Conservation (phyloP, 2,888 invertebrate genomes). For the Melinaea marsaeus region DNA sequence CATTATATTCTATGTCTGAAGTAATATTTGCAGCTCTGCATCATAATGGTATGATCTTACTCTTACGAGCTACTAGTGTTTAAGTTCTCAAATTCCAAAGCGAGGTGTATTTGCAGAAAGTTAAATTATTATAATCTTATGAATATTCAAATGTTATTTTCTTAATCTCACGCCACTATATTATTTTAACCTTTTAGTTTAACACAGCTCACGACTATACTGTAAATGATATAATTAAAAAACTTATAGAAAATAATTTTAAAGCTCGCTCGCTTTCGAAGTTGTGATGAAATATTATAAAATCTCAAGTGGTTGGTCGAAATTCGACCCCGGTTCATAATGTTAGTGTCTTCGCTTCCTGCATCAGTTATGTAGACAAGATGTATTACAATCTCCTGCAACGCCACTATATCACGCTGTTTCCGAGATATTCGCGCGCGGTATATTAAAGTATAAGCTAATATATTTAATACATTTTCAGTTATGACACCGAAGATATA, state of each 20-base stretch:
- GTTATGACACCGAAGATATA: neutral
- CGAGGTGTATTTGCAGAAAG: too few relatives aligned
- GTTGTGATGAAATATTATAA: neutral
- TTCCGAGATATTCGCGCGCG: conserved; percentile 14
- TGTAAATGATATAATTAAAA: too few relatives aligned
- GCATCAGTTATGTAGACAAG: conserved; percentile 10
- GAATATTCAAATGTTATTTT: too few relatives aligned
- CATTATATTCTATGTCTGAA: neutral
- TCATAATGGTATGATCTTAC: too few relatives aligned
- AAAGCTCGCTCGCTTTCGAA: neutral
- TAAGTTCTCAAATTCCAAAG: too few relatives aligned
- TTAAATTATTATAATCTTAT: too few relatives aligned
- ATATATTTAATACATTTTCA: neutral
- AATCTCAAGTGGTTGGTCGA: neutral
- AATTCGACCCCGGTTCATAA: conserved; percentile 2
- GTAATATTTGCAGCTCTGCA: too few relatives aligned
- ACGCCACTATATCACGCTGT: conserved; percentile 23
- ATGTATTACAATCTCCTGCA: conserved; percentile 18
- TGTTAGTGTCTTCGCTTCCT: conserved; percentile 10
- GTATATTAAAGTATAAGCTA: conserved; percentile 13
- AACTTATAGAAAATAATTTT: too few relatives aligned
- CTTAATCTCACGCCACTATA: too few relatives aligned
- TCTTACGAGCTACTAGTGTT: too few relatives aligned
- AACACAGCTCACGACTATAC: too few relatives aligned
- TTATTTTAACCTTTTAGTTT: too few relatives aligned